These are phyloP conservation scores for Terrapene triunguis DNA, from an alignment of 2,113 vertebrate genomes.

Conservation along the genomic window DNA sequence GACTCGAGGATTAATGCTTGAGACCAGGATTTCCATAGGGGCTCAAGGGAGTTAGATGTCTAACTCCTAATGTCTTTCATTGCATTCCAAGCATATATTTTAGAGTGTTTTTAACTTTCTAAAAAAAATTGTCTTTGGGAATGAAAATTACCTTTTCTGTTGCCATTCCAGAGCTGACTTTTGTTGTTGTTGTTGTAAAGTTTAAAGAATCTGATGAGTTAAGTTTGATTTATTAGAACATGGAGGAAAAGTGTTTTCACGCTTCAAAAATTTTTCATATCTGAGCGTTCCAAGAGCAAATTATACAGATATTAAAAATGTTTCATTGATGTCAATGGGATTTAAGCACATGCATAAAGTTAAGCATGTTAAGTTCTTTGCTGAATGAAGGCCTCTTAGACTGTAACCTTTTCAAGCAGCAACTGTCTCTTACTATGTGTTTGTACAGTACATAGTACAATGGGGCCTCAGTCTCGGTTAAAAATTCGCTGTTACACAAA, in stretches of 20 bases:
- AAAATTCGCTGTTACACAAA: neutral
- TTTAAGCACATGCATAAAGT: neutral
- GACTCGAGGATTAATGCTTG: neutral
- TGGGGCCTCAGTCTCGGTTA: neutral
- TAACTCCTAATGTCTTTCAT: neutral
- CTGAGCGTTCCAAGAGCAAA: neutral
- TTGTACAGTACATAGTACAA: neutral
- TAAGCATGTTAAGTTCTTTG: neutral
- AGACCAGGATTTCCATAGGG: neutral
- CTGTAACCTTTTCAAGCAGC: neutral
- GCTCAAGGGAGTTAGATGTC: neutral
- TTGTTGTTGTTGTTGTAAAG: neutral
- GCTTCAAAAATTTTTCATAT: neutral
- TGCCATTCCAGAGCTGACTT: neutral
- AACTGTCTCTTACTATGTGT: rapidly evolving
- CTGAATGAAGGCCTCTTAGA: neutral
- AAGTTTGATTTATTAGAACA: neutral
- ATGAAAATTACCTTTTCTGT: neutral
- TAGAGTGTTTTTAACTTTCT: neutral
- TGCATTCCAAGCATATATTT: neutral
- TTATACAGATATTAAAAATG: no score
- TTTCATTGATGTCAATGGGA: neutral
- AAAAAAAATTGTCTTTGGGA: neutral
- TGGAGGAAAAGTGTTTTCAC: neutral
- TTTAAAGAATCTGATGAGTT: neutral